phyloP scores from a whole-genome alignment of 1,140 invertebrate species.

The Trachymyrmex septentrionalis region DNA sequence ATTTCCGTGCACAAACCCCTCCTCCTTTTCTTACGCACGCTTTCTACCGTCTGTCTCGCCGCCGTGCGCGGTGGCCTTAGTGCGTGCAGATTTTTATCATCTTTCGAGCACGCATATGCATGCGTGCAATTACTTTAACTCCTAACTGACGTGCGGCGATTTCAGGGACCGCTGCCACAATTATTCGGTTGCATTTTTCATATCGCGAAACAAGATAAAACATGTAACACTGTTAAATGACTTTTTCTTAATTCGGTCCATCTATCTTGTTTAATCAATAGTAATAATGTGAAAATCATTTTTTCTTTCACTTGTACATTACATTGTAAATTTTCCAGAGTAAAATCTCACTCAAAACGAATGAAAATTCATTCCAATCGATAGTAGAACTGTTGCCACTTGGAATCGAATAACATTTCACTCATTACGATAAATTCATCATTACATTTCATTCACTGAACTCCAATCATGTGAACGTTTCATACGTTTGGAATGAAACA shows the following conservation, averaged over 20 bases:
- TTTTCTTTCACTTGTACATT: background rate
- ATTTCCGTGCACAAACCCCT: slow-evolving; percentile 56
- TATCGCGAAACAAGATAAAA: slow-evolving; percentile 24
- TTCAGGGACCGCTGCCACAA: slow-evolving; percentile 3
- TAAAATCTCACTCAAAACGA: no score
- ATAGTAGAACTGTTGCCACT: no score
- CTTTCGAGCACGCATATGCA: slow-evolving; percentile 21
- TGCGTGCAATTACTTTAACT: slow-evolving; percentile 11
- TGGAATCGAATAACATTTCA: no score
- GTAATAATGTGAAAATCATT: slow-evolving; percentile 8
- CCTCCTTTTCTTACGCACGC: slow-evolving; percentile 47
- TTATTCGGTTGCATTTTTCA: background rate
- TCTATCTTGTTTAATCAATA: background rate
- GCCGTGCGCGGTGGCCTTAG: slow-evolving; percentile 21
- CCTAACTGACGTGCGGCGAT: slow-evolving; percentile 35
- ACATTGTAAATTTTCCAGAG: no score
- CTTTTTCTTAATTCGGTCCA: background rate
- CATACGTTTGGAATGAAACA: no score
- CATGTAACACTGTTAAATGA: background rate
- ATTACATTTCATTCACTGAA: no score
- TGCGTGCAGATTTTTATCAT: slow-evolving; percentile 53
- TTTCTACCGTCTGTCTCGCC: background rate
- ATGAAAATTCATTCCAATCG: no score
- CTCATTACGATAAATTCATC: no score
- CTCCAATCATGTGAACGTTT: no score